Conservation (phyloP, 2,888 invertebrate genomes). For the Dastarcus helophoroides region DNA sequence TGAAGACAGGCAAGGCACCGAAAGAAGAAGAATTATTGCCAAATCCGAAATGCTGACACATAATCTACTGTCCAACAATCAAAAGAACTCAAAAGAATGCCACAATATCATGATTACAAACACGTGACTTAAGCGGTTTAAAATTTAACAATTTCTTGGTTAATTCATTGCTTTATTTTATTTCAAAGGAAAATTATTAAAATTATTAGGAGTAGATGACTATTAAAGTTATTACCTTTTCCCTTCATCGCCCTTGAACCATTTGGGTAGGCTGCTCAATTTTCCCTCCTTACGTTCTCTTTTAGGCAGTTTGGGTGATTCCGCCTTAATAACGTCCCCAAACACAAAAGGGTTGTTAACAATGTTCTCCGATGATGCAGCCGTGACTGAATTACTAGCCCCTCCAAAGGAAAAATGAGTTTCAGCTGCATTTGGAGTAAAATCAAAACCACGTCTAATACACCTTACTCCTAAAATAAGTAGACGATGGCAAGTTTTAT, state of each 20-base stretch:
- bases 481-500: too few relatives aligned
- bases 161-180: too few relatives aligned
- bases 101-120: too few relatives aligned
- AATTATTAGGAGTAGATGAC: too few relatives aligned
- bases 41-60: too few relatives aligned
- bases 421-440: constrained; percentile 33
- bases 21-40: too few relatives aligned
- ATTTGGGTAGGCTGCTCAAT: constrained; percentile 44
- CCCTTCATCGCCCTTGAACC: constrained; percentile 44
- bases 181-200: too few relatives aligned
- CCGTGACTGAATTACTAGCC: constrained; percentile 26
- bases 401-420: constrained; percentile 22
- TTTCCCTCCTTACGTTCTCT: constrained; percentile 35
- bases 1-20: too few relatives aligned
- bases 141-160: too few relatives aligned
- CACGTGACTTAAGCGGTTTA: too few relatives aligned
- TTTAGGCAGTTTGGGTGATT: constrained; percentile 31
- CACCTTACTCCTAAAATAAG: constrained; percentile 34
- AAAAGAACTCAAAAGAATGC: too few relatives aligned
- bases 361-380: constrained; percentile 5
- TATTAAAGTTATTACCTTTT: constrained; percentile 24
- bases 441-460: constrained; percentile 55
- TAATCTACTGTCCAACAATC: too few relatives aligned
- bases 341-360: constrained; percentile 38
- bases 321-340: constrained; percentile 28